Base-by-base conservation (phyloP, 2,113 vertebrate species). In the Propithecus coquereli region DNA sequence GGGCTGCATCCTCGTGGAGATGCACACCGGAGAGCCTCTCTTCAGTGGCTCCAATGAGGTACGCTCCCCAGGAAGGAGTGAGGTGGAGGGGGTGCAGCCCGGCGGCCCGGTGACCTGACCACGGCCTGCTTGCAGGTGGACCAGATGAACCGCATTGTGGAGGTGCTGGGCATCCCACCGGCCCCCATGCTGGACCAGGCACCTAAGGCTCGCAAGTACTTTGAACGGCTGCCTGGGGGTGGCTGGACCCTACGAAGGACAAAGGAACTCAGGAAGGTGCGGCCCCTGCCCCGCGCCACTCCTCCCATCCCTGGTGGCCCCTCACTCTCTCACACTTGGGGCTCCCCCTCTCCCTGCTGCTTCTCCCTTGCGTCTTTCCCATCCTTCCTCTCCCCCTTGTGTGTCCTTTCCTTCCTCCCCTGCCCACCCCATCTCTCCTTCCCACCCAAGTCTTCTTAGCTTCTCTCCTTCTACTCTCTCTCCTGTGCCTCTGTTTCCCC, bases 11-110 rank as follows among this genome's bases (percentile, higher is more conserved):
- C 98, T 99, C 85, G 99, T 99, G 97, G 99, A 99, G 98, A 99
- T 99, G 99, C 99, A 99, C 98, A 99, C 99, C 0, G 99, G 99
- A 84, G 99, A 99, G 97, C 99, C 99, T 43, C 99, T 99, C 90
- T 99, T 99, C 98, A 99, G 99, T 5, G 99, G 99, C 85, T 99
- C 99, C 97, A 99, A 99, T 88, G 99, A 99, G 99, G 99, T 99
- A 98, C 95, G 87, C 63, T 87, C 87, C 91, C 5, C 50, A 57
- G 87, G 83, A 83, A 37, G 80, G 94, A 76, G 43, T 80, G 96
- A 61, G 93, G 71, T 30, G 66, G 96, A 68, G 30, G 80, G 91
- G 95, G 63, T 52, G 79, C 74, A 45, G 91, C 68, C 86, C 10
- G 65, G 93, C 83, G n/a, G 57, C 81, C 71, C 6, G 80, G 47